Evolutionary conservation across 2,797 vertebrate genomes (phyloP).

Genomic region (Coregonus suidteri): DNA sequence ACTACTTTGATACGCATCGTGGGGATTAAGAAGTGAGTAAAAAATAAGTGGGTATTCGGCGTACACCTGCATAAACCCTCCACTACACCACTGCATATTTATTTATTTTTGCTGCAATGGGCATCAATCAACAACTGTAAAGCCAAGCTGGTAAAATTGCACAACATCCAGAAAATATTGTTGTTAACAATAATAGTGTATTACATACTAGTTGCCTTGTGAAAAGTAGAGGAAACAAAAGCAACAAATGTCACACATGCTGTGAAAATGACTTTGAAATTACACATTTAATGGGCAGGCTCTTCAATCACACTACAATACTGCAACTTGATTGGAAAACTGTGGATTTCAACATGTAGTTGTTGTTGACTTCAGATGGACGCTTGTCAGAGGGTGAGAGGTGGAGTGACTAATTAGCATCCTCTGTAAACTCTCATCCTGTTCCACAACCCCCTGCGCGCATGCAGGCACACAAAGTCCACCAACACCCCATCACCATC

Average conservation of each 20-base stretch:
- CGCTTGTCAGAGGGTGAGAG: slow-evolving; percentile 45
- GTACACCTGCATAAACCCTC: too few relatives aligned
- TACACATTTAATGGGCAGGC: not conserved
- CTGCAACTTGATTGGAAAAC: slow-evolving; percentile 22
- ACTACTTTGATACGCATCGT: too few relatives aligned
- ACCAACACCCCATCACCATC: slow-evolving; percentile 21
- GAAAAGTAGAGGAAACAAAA: slow-evolving; percentile 14
- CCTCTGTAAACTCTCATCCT: slow-evolving; percentile 45
- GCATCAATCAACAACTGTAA: not conserved
- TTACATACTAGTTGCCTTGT: too few relatives aligned
- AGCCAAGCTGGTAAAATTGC: too few relatives aligned
- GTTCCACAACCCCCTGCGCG: slow-evolving; percentile 39
- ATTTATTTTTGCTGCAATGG: not conserved
- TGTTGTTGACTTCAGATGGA: slow-evolving; percentile 41
- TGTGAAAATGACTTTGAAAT: slow-evolving; percentile 34
- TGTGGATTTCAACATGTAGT: not conserved
- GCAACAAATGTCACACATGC: slow-evolving; percentile 19
- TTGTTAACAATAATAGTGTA: too few relatives aligned
- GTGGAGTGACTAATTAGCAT: slow-evolving; percentile 60
- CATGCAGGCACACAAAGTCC: slow-evolving; percentile 13
- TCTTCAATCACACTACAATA: not conserved
- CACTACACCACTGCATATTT: too few relatives aligned
- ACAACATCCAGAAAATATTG: too few relatives aligned
- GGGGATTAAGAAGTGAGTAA: too few relatives aligned
- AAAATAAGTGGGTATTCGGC: too few relatives aligned